Base-by-base conservation (phyloP, 1,140 invertebrate genomes). In the Psix sp. region DNA sequence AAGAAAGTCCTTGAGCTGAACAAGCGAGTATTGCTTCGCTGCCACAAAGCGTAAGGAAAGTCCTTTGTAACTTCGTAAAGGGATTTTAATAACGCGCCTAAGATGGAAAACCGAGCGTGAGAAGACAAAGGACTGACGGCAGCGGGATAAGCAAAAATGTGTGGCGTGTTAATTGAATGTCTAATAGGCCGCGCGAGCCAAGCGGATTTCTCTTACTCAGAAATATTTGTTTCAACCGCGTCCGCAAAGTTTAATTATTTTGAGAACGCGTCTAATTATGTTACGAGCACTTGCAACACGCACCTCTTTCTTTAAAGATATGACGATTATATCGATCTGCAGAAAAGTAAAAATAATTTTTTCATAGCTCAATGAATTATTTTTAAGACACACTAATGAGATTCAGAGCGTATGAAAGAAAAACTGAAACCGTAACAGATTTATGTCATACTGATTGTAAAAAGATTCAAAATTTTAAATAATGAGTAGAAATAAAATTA, bases 161-260 rank as follows among this genome's bases (percentile, higher is more conserved):
- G 18, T 35, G 33, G 33, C 33, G 39, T 38, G 42, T 63, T 63
- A 71, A 68, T 68, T 68, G 54, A 71, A 46, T 70, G 18, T 54
- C 38, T 60, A 60, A 68, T 57, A 10, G 9, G 5, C 40, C 10
- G 43, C 5, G 17, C n/a, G 15, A 24, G 7, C 21, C 3, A 24
- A 24, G 7, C 21, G 7, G 21, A 24, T 24, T 24, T 24, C 7
- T 24, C 14, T 57, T 67, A 51, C 63, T 18, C 0, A 39, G 52
- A 67, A 59, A 42, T 57, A 59, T 49, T 51, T 46, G 54, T 60
- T 31, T 40, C 24, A 51, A 40, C 46, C 45, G 43, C 39, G 15
- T 45, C 57, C 57, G 63, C 63, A 63, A 71, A 57, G 67, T 54
- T 57, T 63, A 62, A 71, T 71, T 71, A 63, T 62, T 71, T 49